Percentiles rank a stretch among this genome's conserved stretches.
Conservation (phyloP, 2,888 invertebrate species). For the Sericinus montela region DNA sequence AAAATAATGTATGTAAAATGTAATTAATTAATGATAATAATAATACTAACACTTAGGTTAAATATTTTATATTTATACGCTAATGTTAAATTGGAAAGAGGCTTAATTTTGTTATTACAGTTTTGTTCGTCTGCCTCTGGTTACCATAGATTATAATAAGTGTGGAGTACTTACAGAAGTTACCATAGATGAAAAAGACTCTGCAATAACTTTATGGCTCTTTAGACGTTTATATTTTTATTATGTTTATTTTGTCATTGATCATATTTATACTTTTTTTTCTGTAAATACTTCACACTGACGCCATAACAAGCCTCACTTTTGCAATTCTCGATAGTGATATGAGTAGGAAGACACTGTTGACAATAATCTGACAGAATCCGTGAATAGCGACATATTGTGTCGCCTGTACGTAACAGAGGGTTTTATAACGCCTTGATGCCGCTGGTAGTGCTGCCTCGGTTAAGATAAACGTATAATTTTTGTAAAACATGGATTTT, state of each 20-base stretch:
- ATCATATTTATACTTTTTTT: no score
- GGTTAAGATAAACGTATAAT: no score
- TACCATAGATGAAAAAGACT: no score
- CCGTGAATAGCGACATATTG: neutral
- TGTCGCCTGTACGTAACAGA: no score
- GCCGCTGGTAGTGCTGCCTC: no score
- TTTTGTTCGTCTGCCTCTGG: neutral
- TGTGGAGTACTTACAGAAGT: neutral
- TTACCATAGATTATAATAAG: constrained; percentile 17
- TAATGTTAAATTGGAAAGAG: constrained; percentile 12
- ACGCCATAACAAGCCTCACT: neutral
- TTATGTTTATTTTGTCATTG: no score
- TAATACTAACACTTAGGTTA: constrained; percentile 9
- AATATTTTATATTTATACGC: constrained; percentile 14
- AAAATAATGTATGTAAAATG: constrained; percentile 9
- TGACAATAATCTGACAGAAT: constrained; percentile 13
- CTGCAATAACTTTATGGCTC: no score
- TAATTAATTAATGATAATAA: constrained; percentile 6
- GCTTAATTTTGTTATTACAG: constrained; percentile 8
- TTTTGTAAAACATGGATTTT: no score
- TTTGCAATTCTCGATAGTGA: constrained; percentile 7
- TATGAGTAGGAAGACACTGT: neutral
- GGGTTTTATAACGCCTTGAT: no score
- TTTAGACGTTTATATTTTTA: no score
- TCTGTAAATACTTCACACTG: constrained; percentile 10